phyloP scores from a whole-genome alignment of 2,113 vertebrate species.

The Spheniscus mendiculus region DNA sequence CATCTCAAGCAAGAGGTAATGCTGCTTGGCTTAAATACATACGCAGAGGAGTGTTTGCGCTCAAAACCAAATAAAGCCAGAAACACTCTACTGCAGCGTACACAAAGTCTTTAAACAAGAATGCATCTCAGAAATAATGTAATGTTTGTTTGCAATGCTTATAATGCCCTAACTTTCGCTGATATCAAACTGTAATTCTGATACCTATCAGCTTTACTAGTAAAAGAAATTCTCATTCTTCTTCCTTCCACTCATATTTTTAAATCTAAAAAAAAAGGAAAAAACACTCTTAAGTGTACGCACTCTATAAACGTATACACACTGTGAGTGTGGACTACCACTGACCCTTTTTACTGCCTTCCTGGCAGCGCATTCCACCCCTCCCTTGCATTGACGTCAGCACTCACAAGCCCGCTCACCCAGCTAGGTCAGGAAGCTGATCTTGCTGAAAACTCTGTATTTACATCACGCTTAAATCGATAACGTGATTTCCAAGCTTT shows the following conservation, averaged over 20 bases:
- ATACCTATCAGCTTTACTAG: not conserved
- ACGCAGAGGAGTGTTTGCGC: not conserved
- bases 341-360: not conserved
- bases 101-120: not conserved
- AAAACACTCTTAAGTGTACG: not conserved
- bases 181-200: not conserved
- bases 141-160: not conserved
- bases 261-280: not conserved
- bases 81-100: not conserved
- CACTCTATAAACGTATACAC: not conserved
- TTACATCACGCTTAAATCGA: accelerated
- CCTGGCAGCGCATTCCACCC: not conserved
- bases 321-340: not conserved
- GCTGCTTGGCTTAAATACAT: not conserved
- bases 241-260: not conserved
- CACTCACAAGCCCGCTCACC: accelerated
- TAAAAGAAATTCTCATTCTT: not conserved
- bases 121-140: not conserved
- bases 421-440: not conserved
- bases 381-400: not conserved
- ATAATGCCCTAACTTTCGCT: not conserved
- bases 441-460: not conserved
- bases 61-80: not conserved
- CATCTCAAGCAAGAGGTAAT: constrained; percentile 87
- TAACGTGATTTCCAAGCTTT: not conserved